Conservation (phyloP, 2,797 vertebrate species). For the Onychomys leucogaster region DNA sequence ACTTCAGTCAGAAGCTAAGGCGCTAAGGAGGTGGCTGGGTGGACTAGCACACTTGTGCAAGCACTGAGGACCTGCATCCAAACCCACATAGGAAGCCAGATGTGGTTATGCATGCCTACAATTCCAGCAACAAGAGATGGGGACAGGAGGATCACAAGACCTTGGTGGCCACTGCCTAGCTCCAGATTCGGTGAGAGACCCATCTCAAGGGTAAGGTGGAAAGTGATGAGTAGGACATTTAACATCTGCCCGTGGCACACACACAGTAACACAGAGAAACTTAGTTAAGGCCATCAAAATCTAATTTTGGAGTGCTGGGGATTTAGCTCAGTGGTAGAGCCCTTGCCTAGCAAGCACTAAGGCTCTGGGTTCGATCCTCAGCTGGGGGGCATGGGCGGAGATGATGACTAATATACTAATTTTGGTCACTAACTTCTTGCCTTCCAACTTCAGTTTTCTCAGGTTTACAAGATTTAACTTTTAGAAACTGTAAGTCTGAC, state of each 20-base stretch:
- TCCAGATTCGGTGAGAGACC: neutral
- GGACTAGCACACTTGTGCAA: neutral
- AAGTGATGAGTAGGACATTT: neutral
- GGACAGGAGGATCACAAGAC: neutral
- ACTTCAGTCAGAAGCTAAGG: neutral
- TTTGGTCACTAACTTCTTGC: neutral
- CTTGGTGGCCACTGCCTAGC: neutral
- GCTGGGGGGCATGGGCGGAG: no score
- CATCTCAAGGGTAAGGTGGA: neutral
- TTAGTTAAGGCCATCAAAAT: neutral
- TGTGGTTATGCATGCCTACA: no score
- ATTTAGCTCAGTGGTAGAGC: no score
- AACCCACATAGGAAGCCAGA: neutral
- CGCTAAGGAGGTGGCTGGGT: no score
- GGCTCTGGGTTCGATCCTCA: no score
- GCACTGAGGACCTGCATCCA: neutral
- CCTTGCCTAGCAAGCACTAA: no score
- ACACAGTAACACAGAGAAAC: neutral
- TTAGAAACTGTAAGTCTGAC: neutral
- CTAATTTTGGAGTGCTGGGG: neutral
- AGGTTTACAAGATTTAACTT: neutral
- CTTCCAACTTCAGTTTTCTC: neutral
- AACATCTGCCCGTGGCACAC: neutral
- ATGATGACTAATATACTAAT: no score
- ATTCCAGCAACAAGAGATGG: neutral